Conservation (phyloP, 2,797 vertebrate species). For the Philypnodon macrostomus region DNA sequence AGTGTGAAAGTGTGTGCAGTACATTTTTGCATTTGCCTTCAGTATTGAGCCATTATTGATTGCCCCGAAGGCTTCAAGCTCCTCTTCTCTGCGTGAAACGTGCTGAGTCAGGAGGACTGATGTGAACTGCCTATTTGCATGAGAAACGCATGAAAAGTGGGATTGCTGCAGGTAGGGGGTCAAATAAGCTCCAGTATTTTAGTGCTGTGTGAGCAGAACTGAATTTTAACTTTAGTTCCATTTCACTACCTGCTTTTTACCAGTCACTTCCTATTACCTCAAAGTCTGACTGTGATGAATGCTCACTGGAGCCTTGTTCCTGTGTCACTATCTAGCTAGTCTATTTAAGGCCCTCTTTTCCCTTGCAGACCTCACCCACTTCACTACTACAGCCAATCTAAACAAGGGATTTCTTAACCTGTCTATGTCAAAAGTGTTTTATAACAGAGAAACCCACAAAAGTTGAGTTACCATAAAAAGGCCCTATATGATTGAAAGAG, state of each 20-base stretch:
- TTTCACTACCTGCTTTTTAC: background rate
- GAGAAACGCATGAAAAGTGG: slow-evolving; percentile 44
- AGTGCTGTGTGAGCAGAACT: slow-evolving; percentile 37
- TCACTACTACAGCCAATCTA: no score
- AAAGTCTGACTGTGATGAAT: slow-evolving; percentile 3
- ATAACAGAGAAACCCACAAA: no score
- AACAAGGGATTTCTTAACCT: no score
- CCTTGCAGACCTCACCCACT: no score
- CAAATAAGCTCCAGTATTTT: slow-evolving; percentile 27
- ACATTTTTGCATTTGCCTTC: slow-evolving; percentile 43
- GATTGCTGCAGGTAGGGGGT: slow-evolving; percentile 26
- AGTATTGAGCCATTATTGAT: slow-evolving; percentile 63
- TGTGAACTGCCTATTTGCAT: slow-evolving; percentile 46
- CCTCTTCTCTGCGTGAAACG: slow-evolving; percentile 38
- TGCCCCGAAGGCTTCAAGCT: slow-evolving; percentile 48
- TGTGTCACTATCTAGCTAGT: background rate
- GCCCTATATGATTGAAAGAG: no score
- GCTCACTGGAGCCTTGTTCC: background rate
- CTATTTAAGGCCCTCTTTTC: no score
- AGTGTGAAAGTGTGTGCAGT: slow-evolving; percentile 16
- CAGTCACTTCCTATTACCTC: background rate
- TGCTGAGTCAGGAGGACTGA: slow-evolving; percentile 46
- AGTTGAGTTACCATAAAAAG: no score
- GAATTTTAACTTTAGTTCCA: slow-evolving; percentile 20
- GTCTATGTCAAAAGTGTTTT: no score